These are phyloP conservation scores for Drosophila sucinea DNA, from an alignment of 1,140 invertebrate species.

Conservation along the genomic window DNA sequence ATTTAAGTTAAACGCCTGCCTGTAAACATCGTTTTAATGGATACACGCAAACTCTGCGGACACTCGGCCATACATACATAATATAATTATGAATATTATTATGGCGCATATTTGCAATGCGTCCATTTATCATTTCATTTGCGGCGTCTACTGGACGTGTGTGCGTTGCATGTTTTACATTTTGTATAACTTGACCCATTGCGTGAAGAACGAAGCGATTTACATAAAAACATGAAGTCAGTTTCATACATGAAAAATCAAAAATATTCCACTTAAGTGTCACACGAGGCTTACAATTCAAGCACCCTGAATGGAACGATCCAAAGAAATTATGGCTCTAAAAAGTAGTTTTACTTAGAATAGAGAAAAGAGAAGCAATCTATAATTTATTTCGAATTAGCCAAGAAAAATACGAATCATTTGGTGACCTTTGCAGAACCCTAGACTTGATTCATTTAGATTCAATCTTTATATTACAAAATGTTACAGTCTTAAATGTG, in stretches of 20 bases:
- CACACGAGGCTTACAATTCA: not conserved
- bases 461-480: too few relatives aligned
- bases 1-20: conserved; percentile 16
- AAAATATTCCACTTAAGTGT: not conserved
- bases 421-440: too few relatives aligned
- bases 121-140: conserved; percentile 55
- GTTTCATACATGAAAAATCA: conserved; percentile 37
- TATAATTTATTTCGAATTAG: too few relatives aligned
- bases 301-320: too few relatives aligned
- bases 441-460: too few relatives aligned
- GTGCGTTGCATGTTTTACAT: conserved; percentile 55
- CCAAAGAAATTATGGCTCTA: too few relatives aligned
- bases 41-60: conserved; percentile 18
- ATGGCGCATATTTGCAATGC: conserved; percentile 50
- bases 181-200: conserved; percentile 46
- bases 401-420: too few relatives aligned
- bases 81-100: conserved; percentile 36
- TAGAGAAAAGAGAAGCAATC: too few relatives aligned
- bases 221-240: conserved; percentile 44
- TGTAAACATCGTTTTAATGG: conserved; percentile 44
- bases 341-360: too few relatives aligned
- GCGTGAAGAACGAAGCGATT: conserved; percentile 38
- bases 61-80: conserved; percentile 2
- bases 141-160: conserved; percentile 30
- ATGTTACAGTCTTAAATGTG: too few relatives aligned